Percentiles rank a stretch among this genome's conserved stretches.
Evolutionary conservation across 1,140 invertebrate species (phyloP).

Genomic region (Scylla paramamosain): DNA sequence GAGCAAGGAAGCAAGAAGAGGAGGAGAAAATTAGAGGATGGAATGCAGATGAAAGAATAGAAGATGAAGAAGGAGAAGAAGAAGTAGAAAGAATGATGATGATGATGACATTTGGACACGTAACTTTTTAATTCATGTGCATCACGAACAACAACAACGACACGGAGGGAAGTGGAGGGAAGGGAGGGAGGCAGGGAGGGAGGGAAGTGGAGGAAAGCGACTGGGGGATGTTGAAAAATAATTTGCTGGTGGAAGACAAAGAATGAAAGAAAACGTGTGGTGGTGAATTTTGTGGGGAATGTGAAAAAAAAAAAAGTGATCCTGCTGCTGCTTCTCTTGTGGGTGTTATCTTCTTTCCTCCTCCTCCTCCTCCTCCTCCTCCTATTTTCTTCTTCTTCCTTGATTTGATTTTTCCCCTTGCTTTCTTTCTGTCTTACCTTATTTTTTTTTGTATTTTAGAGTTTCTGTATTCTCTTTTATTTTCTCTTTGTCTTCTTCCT

Average conservation of each 20-base stretch:
- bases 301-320: neutral
- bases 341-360: neutral
- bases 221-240: neutral
- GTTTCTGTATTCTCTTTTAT: no score
- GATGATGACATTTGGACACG: no score
- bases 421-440: no score
- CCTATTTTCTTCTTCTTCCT: no score
- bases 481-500: no score
- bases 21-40: neutral
- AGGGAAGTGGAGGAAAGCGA: neutral
- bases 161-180: slow-evolving; percentile 21
- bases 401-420: no score
- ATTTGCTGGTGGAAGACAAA: neutral
- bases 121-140: neutral
- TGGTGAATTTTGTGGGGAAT: neutral
- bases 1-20: neutral
- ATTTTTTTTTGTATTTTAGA: no score
- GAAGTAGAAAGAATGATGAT: neutral
- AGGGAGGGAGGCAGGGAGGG: neutral
- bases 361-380: neutral
- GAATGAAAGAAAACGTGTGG: neutral
- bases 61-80: slow-evolving; percentile 5
- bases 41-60: neutral
- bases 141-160: neutral
- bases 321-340: neutral